Conservation (phyloP, 92 coral and sea anemone species). For the Plumapathes pennacea region DNA sequence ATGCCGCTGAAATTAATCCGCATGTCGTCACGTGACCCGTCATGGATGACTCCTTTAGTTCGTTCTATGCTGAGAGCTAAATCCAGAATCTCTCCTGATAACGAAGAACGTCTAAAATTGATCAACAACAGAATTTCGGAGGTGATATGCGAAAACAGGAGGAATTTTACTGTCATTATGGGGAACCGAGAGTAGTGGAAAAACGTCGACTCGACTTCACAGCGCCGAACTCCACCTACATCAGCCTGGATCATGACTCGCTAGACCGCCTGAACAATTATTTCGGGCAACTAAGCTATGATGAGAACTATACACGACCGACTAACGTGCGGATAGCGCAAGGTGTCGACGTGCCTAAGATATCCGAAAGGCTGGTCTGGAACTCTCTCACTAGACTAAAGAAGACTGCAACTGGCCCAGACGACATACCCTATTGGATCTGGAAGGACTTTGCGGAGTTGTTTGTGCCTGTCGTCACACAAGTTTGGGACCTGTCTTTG, state of each 20-base stretch:
- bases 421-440: slow-evolving; percentile 30
- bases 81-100: background rate
- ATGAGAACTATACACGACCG: slow-evolving; percentile 15
- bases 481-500: slow-evolving; percentile 42
- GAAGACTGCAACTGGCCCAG: slow-evolving; percentile 38
- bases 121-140: slow-evolving; percentile 24
- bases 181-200: slow-evolving; percentile 29
- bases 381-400: slow-evolving; percentile 7
- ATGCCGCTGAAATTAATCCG: slow-evolving; percentile 26
- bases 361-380: slow-evolving; percentile 17
- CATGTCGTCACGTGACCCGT: slow-evolving; percentile 50
- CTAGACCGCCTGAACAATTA: slow-evolving; percentile 5
- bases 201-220: slow-evolving; percentile 33
- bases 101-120: slow-evolving; percentile 11
- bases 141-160: slow-evolving; percentile 41
- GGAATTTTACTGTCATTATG: background rate
- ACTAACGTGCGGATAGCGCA: slow-evolving; percentile 3
- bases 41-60: slow-evolving; percentile 50
- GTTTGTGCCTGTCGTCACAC: slow-evolving; percentile 1
- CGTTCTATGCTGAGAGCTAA: background rate
- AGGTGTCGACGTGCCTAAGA: slow-evolving; percentile 8
- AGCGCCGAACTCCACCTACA: slow-evolving; percentile 13
- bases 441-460: slow-evolving; percentile 21
- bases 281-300: slow-evolving; percentile 20
- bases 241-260: background rate